Conservation (phyloP, 2,888 invertebrate genomes). For the Drosophila maculinotata region DNA sequence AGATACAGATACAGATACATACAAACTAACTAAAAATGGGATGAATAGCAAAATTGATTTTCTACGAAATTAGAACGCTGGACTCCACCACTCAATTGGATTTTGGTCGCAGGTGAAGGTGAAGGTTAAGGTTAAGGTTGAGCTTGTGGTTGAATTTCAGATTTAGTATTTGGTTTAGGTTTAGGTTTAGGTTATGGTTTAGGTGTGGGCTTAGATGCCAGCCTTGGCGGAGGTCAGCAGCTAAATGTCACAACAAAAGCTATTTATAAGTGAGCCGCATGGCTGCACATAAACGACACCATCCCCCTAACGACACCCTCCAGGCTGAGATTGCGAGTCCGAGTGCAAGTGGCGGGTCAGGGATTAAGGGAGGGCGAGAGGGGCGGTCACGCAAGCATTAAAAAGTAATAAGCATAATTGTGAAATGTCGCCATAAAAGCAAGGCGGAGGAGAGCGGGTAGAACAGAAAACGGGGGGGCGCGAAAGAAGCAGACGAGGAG, state of each 20-base stretch:
- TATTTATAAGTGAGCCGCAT: conserved; percentile 66
- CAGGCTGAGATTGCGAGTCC: conserved; percentile 8
- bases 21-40: conserved; percentile 3
- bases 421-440: conserved; percentile 55
- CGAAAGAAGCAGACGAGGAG: background rate
- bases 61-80: conserved; percentile 48
- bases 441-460: background rate
- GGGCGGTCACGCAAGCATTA: conserved; percentile 56
- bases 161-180: too few species aligned
- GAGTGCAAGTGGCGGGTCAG: conserved; percentile 6
- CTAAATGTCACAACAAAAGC: conserved; percentile 78
- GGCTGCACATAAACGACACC: conserved; percentile 49
- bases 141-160: too few species aligned
- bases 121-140: too few species aligned
- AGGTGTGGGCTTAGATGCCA: background rate
- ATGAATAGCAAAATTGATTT: conserved; percentile 45
- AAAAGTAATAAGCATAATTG: conserved; percentile 78
- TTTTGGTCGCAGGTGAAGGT: conserved; percentile 1
- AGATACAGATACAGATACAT: too few species aligned
- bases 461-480: too few species aligned
- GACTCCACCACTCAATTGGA: conserved; percentile 22
- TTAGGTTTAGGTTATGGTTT: too few species aligned
- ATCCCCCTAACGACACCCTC: background rate
- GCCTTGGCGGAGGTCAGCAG: conserved; percentile 49
- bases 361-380: conserved; percentile 19